These are phyloP conservation scores for mouse (Mus musculus) DNA, from an alignment of 2,113 vertebrate species.

Conservation along the genomic window DNA sequence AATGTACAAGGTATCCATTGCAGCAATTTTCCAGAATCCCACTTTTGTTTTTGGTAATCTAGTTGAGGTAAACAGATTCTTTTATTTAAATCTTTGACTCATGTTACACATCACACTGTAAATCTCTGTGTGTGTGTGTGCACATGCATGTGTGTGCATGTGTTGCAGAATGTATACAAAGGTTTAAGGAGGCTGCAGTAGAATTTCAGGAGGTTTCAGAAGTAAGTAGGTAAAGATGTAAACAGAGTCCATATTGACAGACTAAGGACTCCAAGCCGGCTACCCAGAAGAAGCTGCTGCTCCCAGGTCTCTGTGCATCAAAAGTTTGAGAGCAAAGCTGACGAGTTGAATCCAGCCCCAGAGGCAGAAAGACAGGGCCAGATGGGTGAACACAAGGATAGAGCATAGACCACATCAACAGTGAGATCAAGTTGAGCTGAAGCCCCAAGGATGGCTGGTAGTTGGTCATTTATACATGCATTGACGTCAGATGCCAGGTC, in stretches of 20 bases:
- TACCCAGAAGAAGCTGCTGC: not conserved
- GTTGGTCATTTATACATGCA: not conserved
- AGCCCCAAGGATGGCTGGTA: not conserved
- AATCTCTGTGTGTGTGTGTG: not conserved
- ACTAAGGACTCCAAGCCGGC: not conserved
- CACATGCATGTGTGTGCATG: not conserved
- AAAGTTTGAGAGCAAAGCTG: not conserved
- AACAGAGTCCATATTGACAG: not conserved
- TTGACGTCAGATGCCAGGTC: not conserved
- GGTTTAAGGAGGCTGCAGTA: not conserved
- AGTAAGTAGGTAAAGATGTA: not conserved
- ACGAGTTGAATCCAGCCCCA: not conserved
- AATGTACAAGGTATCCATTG: not conserved
- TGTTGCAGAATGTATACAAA: not conserved
- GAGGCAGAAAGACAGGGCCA: not conserved
- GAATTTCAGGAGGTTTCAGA: not conserved
- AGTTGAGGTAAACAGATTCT: not conserved
- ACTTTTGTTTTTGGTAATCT: not conserved
- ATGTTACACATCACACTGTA: not conserved
- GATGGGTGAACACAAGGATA: not conserved
- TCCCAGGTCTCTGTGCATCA: not conserved
- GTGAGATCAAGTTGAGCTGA: not conserved
- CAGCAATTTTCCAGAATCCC: not conserved
- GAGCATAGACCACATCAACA: not conserved
- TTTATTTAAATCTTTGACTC: not conserved